Percentiles rank a stretch among this genome's conserved stretches.
phyloP scores from a whole-genome alignment of 1,140 invertebrate species.

The Forficula auricularia region DNA sequence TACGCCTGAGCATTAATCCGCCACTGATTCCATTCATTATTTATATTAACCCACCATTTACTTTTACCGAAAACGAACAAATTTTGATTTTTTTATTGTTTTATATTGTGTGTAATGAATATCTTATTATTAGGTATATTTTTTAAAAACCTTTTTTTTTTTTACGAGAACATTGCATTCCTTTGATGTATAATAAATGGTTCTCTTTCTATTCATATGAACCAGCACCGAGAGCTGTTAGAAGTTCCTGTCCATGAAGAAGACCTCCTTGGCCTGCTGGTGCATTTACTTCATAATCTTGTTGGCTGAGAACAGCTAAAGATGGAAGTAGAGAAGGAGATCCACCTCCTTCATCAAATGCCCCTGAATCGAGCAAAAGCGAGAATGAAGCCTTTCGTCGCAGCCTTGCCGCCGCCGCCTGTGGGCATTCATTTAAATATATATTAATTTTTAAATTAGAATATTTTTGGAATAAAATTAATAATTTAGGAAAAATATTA shows the following conservation, averaged over 20 bases:
- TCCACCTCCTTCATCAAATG: not conserved
- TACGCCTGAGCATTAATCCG: too few relatives aligned
- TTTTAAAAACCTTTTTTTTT: too few relatives aligned
- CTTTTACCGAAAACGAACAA: too few relatives aligned
- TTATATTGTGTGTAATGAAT: too few relatives aligned
- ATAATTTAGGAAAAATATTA: too few relatives aligned
- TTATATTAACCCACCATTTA: too few relatives aligned
- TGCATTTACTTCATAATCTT: slow-evolving; percentile 37
- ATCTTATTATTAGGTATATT: too few relatives aligned
- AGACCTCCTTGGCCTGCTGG: slow-evolving; percentile 23
- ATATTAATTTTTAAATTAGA: not conserved
- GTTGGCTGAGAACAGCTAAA: slow-evolving; percentile 30
- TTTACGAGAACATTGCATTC: too few relatives aligned
- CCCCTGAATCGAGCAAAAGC: not conserved
- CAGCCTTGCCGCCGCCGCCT: not conserved
- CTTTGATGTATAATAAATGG: too few relatives aligned
- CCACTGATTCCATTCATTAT: too few relatives aligned
- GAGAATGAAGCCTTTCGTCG: not conserved
- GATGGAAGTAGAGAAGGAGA: slow-evolving; percentile 23
- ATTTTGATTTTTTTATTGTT: too few relatives aligned
- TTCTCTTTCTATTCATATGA: not conserved
- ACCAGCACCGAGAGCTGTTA: slow-evolving; percentile 29
- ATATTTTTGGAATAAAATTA: not conserved
- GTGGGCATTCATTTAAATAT: not conserved
- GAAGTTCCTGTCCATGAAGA: slow-evolving; percentile 32